Base-by-base conservation (phyloP, 2,888 invertebrate genomes). In the Drosophila acutilabella region DNA sequence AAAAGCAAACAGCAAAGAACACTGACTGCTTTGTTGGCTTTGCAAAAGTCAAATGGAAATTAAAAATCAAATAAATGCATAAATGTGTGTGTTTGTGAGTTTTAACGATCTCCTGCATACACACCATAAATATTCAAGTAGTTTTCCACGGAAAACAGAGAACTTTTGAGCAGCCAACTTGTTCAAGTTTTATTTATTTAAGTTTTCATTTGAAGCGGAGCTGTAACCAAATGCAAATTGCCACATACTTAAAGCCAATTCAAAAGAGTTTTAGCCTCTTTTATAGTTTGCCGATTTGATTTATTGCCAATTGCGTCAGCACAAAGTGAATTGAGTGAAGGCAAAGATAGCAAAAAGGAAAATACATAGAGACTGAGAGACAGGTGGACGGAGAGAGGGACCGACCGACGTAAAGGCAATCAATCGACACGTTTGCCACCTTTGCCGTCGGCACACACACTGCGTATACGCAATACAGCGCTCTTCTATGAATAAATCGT, bases 231-330 rank as follows among this genome's bases (percentile, higher is more conserved):
- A 56, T 44, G 48, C 53, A 71, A 68, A 60, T 64, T 72, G 53
- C 62, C 38, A 60, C 53, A 66, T 33, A 58, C 53, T 50, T 66
- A 60, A 40, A 40, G 13, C 33, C 36, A 57, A 45, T 72, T 64
- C 40, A 52, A 41, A 44, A 65, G 56, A 48, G 51, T 56, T 41
- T 2, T 52, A 16, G 18, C 60, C 59, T 5, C 13, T 75, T 69
- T 70, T 80, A 80, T 83, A 73, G 80, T 78, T 78, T 66, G 30
- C 62, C 54, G 54, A 81, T 82, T 82, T 81, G 83, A 85, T 83
- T 85, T 85, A 82, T 81, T 71, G 52, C 62, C 62, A 69, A 60
- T 79, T 80, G 73, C 82, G 71, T 71, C 82, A 82, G 82, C 66
- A 53, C 45, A 51, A 52, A 66, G 68, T 64, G 60, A 58, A 38